A percentile compares a stretch with the other conserved stretches of the same genome.
phyloP scores from a whole-genome alignment of 2,888 invertebrate genomes.

The Unio delphinus region DNA sequence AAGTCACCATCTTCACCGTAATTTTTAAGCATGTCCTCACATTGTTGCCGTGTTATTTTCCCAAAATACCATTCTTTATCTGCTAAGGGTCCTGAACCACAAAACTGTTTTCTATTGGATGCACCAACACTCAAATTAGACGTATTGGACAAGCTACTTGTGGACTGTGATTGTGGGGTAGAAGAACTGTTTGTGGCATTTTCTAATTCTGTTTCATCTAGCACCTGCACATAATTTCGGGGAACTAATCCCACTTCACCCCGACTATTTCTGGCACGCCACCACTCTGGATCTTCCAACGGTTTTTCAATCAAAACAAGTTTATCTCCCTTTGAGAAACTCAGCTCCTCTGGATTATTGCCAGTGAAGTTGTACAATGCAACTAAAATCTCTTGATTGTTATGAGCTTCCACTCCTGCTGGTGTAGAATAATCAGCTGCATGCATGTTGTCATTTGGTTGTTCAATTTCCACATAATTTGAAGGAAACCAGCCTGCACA shows the following conservation, averaged over 20 bases:
- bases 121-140: constrained; percentile 52
- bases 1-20: constrained; percentile 98
- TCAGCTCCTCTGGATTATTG: constrained; percentile 87
- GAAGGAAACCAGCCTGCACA: constrained; percentile 95
- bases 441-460: constrained; percentile 33
- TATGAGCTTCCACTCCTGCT: constrained; percentile 33
- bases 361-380: constrained; percentile 89
- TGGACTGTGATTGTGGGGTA: constrained; percentile 68
- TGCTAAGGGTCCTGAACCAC: constrained; percentile 65
- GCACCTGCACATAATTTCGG: constrained; percentile 73
- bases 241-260: constrained; percentile 97
- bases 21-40: constrained; percentile 94
- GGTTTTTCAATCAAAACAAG: constrained; percentile 97
- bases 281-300: constrained; percentile 98
- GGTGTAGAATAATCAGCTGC: constrained; percentile 57
- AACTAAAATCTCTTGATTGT: constrained; percentile 85
- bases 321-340: constrained; percentile 96
- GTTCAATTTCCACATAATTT: constrained; percentile 84
- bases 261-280: constrained; percentile 92
- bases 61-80: constrained; percentile 94
- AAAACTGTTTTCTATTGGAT: constrained; percentile 58
- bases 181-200: constrained; percentile 53
- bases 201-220: constrained; percentile 56
- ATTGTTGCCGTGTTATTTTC: constrained; percentile 93
- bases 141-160: constrained; percentile 64